These are phyloP conservation scores for Chloropsis hardwickii DNA, from an alignment of 2,113 vertebrate species.

Conservation along the genomic window DNA sequence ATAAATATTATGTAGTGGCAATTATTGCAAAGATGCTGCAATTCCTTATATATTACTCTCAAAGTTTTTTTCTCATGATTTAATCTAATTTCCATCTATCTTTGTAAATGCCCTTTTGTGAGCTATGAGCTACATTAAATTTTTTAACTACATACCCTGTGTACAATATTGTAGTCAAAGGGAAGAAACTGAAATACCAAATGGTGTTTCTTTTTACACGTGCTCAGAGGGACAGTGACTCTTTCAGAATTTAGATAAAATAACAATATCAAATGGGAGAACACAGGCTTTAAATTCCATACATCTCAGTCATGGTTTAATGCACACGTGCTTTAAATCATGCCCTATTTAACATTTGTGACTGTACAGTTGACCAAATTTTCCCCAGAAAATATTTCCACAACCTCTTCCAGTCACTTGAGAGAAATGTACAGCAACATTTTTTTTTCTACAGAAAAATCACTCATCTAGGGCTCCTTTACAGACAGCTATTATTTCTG, in stretches of 20 bases:
- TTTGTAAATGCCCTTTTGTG: not conserved
- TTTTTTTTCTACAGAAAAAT: not conserved
- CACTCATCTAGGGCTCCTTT: not conserved
- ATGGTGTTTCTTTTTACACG: not conserved
- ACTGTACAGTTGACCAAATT: slow-evolving; percentile 17
- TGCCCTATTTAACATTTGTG: slow-evolving; percentile 25
- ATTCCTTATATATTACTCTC: not conserved
- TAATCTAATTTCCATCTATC: not conserved
- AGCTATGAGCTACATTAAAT: not conserved
- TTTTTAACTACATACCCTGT: not conserved
- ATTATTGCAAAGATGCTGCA: not conserved
- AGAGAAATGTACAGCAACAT: not conserved
- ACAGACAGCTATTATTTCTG: not conserved
- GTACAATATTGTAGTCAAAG: not conserved
- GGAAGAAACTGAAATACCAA: not conserved
- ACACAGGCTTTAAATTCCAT: not conserved
- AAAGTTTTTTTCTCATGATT: not conserved
- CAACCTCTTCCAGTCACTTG: not conserved
- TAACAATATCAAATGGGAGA: not conserved
- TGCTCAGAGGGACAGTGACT: not conserved
- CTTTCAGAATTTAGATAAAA: not conserved
- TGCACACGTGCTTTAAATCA: slow-evolving; percentile 15
- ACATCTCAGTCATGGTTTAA: not conserved
- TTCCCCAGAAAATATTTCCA: not conserved
- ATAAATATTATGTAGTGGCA: not conserved